phyloP scores from a whole-genome alignment of 2,888 invertebrate genomes.

The Eupithecia exiguata region DNA sequence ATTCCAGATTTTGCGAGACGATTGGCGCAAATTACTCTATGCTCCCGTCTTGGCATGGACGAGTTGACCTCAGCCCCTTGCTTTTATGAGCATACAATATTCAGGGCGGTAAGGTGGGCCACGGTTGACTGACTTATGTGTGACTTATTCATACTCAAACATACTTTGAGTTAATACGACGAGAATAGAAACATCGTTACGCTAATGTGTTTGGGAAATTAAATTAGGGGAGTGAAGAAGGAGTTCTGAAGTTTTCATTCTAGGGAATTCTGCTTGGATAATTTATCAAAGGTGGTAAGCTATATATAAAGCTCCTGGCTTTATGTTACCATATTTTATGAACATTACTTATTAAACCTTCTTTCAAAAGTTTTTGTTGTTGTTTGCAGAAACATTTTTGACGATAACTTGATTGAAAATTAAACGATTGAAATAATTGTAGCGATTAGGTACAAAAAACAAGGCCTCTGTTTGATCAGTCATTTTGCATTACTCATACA shows the following conservation, averaged over 20 bases:
- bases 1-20: slow-evolving; percentile 42
- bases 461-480: neutral
- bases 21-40: slow-evolving; percentile 36
- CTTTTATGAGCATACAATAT: slow-evolving; percentile 38
- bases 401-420: neutral
- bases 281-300: neutral
- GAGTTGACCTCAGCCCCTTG: slow-evolving; percentile 36
- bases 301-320: neutral
- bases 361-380: neutral
- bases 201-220: neutral
- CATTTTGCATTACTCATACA: neutral
- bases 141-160: slow-evolving; percentile 10
- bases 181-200: neutral
- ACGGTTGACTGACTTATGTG: slow-evolving; percentile 22
- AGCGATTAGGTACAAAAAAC: neutral
- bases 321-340: neutral
- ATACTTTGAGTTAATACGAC: slow-evolving; percentile 11
- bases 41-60: slow-evolving; percentile 23
- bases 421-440: neutral
- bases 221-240: neutral
- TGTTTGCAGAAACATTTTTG: neutral
- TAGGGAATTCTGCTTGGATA: neutral
- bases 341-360: neutral
- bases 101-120: slow-evolving; percentile 31
- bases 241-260: neutral